A percentile compares a stretch with the other conserved stretches of the same genome.
phyloP scores from a whole-genome alignment of 2,888 invertebrate genomes.

The Rhaphigaster nebulosa region DNA sequence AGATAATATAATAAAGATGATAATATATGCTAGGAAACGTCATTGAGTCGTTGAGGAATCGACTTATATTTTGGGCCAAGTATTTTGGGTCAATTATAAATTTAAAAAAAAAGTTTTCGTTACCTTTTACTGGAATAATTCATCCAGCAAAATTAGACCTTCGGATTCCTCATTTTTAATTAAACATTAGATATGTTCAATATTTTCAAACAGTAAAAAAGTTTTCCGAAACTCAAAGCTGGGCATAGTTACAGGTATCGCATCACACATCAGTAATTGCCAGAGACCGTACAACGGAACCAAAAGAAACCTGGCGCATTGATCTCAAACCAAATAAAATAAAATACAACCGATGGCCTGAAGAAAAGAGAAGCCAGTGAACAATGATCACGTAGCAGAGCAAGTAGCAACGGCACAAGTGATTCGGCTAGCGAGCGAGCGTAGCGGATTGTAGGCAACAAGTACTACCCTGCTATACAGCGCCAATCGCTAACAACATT shows the following conservation, averaged over 20 bases:
- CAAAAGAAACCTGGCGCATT: neutral
- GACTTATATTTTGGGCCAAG: no score
- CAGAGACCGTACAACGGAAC: neutral
- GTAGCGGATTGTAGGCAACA: neutral
- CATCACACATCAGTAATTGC: conserved; percentile 1
- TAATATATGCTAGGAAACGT: no score
- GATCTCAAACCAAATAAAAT: conserved; percentile 31
- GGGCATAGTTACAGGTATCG: neutral
- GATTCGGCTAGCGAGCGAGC: neutral
- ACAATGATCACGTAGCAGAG: conserved; percentile 9
- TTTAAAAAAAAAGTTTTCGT: no score
- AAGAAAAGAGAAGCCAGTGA: neutral
- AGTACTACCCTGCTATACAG: neutral
- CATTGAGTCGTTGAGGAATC: no score
- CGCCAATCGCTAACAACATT: neutral
- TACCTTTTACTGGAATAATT: no score
- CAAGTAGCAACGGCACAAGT: conserved; percentile 16
- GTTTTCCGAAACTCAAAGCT: no score
- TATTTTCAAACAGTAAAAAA: no score
- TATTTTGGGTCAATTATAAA: no score
- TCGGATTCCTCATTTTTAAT: no score
- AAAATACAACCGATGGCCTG: neutral
- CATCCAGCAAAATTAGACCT: no score
- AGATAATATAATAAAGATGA: no score
- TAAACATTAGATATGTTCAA: no score